A percentile compares a stretch with the other conserved stretches of the same genome.
These are phyloP conservation scores for Tylochromis polylepis DNA, from an alignment of 2,113 vertebrate genomes.

Conservation along the genomic window DNA sequence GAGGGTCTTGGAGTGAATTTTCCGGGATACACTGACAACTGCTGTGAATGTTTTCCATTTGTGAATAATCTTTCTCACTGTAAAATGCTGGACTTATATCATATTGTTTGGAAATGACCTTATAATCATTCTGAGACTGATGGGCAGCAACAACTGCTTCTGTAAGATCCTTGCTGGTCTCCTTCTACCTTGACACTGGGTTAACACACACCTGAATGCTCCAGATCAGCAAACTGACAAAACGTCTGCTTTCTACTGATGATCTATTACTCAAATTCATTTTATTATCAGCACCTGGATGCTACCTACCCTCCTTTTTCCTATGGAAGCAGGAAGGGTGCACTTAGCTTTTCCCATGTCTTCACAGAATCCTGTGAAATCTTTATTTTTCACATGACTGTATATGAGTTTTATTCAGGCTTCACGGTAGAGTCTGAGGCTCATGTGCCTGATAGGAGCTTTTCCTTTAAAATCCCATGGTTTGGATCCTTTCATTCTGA, in stretches of 20 bases:
- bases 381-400: not conserved
- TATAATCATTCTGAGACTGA: not conserved
- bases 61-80: not conserved
- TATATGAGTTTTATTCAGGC: not conserved
- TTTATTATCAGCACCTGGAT: not conserved
- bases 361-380: not conserved
- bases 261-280: not conserved
- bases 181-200: not conserved
- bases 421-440: not conserved
- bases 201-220: not conserved
- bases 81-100: not conserved
- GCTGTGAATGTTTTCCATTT: not conserved
- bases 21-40: not conserved
- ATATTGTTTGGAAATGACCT: not conserved
- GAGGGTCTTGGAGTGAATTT: not conserved
- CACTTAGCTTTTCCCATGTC: not conserved
- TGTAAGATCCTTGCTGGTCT: not conserved
- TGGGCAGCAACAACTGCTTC: not conserved
- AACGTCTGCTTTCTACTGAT: not conserved
- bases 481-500: not conserved
- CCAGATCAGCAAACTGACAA: not conserved
- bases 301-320: not conserved
- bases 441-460: not conserved
- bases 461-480: not conserved
- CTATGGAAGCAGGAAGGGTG: not conserved